Percentiles rank a stretch among this genome's conserved stretches.
Conservation (phyloP, 2,888 invertebrate genomes). For the Thymelicus sylvestris region DNA sequence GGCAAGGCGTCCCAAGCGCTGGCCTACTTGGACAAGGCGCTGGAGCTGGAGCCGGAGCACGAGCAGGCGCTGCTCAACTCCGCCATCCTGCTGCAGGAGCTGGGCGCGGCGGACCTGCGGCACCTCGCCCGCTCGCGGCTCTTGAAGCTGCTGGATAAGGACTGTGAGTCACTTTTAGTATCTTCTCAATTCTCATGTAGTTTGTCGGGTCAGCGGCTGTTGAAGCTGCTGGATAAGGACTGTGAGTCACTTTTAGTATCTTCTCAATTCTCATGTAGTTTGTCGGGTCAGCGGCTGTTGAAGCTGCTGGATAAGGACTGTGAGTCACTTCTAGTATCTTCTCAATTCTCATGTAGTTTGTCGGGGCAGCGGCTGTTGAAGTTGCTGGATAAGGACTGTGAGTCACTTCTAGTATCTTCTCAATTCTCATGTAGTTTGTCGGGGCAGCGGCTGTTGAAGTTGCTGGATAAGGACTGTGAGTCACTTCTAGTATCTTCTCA, state of each 20-base stretch:
- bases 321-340: too few species aligned
- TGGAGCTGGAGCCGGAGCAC: slow-evolving; percentile 97
- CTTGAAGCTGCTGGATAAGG: slow-evolving; percentile 91
- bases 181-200: too few species aligned
- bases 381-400: slow-evolving; percentile 89
- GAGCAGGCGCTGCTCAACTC: slow-evolving; percentile 97
- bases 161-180: too few species aligned
- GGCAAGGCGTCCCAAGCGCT: slow-evolving; percentile 96
- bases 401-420: too few species aligned
- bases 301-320: slow-evolving; percentile 91
- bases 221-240: slow-evolving; percentile 91
- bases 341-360: too few species aligned
- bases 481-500: too few species aligned
- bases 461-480: slow-evolving; percentile 89
- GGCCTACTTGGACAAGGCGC: slow-evolving; percentile 95
- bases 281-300: slow-evolving; percentile 90
- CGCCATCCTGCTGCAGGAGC: slow-evolving; percentile 96
- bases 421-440: too few species aligned
- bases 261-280: too few species aligned
- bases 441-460: slow-evolving; percentile 91
- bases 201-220: too few species aligned
- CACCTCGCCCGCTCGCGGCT: slow-evolving; percentile 92
- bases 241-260: too few species aligned
- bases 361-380: slow-evolving; percentile 92
- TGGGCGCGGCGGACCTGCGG: slow-evolving; percentile 91